Evolutionary conservation across 2,888 invertebrate species (phyloP).

Genomic region (Candidula unifasciata): DNA sequence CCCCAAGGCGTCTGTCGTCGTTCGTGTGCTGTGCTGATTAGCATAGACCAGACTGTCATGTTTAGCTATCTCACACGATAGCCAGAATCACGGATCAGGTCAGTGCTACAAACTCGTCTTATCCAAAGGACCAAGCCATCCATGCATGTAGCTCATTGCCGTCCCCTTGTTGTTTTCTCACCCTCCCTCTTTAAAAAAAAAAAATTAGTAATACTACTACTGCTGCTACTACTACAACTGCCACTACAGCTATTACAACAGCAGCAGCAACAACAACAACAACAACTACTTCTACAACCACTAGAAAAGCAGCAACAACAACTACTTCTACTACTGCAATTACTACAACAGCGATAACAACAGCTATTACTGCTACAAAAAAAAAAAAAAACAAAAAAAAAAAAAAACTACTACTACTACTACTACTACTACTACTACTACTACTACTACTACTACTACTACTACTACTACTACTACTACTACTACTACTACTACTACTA

Average conservation of each 20-base stretch:
- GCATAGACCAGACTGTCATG: too few species aligned
- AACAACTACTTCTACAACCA: not conserved
- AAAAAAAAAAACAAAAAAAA: too few species aligned
- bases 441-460: constrained; percentile 8
- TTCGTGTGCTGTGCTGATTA: too few species aligned
- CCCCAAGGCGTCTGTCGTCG: too few species aligned
- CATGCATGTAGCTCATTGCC: too few species aligned
- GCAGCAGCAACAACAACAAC: not conserved
- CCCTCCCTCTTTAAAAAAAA: too few species aligned
- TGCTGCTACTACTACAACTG: not conserved
- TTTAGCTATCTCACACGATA: too few species aligned
- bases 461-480: constrained; percentile 1
- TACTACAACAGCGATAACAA: not conserved
- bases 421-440: not conserved
- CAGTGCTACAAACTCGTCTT: too few species aligned
- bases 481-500: constrained; percentile 1
- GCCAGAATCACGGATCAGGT: too few species aligned
- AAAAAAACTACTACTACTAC: constrained; percentile 8
- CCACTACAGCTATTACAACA: not conserved
- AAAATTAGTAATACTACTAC: too few species aligned
- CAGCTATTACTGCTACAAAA: not conserved
- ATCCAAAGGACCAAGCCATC: too few species aligned
- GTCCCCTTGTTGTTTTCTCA: too few species aligned
- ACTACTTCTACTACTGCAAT: not conserved
- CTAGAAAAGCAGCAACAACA: not conserved